These are phyloP conservation scores for Ramphastos sulfuratus DNA, from an alignment of 2,113 vertebrate genomes.

Conservation along the genomic window DNA sequence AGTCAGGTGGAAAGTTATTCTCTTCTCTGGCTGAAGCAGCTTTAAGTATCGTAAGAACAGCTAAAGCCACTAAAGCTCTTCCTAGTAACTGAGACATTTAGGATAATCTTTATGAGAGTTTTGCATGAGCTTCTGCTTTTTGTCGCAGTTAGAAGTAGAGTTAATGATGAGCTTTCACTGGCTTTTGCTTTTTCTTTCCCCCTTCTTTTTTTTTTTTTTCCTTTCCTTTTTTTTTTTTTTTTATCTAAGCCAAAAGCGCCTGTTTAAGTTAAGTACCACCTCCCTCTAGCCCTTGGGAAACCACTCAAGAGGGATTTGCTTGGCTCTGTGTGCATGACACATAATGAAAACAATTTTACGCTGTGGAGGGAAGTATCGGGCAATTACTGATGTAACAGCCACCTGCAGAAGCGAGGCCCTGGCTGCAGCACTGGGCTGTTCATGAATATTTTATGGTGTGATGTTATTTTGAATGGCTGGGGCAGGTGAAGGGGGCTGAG, in stretches of 20 bases:
- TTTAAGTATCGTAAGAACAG: slow-evolving; percentile 87
- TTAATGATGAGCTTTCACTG: slow-evolving; percentile 96
- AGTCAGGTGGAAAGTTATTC: slow-evolving; percentile 99
- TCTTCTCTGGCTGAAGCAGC: slow-evolving; percentile 87
- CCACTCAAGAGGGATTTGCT: slow-evolving; percentile 94
- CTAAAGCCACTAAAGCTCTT: slow-evolving; percentile 86
- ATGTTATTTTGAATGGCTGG: slow-evolving; percentile 96
- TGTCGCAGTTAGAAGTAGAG: slow-evolving; percentile 88
- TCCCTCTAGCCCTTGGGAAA: slow-evolving; percentile 95
- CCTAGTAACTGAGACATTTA: slow-evolving; percentile 96
- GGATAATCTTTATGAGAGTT: slow-evolving; percentile 89
- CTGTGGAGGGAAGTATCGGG: slow-evolving; percentile 95
- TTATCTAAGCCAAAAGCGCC: slow-evolving; percentile 87
- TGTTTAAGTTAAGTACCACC: slow-evolving; percentile 98
- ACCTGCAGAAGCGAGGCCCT: slow-evolving; percentile 95
- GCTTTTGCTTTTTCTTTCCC: slow-evolving; percentile 60
- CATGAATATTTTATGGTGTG: slow-evolving; percentile 99
- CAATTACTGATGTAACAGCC: slow-evolving; percentile 99
- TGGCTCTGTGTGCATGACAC: slow-evolving; percentile 97
- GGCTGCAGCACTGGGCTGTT: slow-evolving; percentile 78
- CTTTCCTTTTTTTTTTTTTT: neutral
- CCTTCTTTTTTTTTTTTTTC: slow-evolving; percentile 11
- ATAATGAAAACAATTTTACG: slow-evolving; percentile 99
- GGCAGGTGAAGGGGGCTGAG: slow-evolving; percentile 90
- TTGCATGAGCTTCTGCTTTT: slow-evolving; percentile 92